Base-by-base conservation (phyloP, 1,140 invertebrate species). In the Meloidogyne chitwoodi region DNA sequence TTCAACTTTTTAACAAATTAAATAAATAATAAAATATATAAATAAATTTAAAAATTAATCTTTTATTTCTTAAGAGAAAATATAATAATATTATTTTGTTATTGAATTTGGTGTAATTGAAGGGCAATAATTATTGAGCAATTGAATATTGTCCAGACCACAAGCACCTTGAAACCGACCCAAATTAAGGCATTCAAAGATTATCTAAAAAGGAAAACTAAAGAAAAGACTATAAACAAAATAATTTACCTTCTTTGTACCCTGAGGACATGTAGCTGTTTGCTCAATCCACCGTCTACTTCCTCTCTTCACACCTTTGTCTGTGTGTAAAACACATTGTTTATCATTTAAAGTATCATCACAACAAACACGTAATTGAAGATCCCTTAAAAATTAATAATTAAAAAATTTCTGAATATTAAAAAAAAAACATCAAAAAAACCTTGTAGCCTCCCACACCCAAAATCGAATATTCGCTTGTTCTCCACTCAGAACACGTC, bases 81-180 rank as follows among this genome's bases (percentile, higher is more conserved):
- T n/a, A 41, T 41, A 41, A 8, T 41, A 8, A 8, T 8, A 66
- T 31, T 66, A 22, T 31, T 22, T 41, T 31, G 65, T 66, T 2
- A 31, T 8, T 41, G 19, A 61, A 31, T 38, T 56, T 64, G 76
- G 64, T 48, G 68, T 77, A 22, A 78, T 62, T 14, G 41, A 67
- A 38, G 80, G 80, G 65, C 81, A 82, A 44, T 82, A 68, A 12
- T 75, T 56, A 56, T 83, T 81, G 69, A 82, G 34, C 56, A 82
- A 44, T 24, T 77, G 67, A 56, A 83, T 78, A 38, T 83, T 83
- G 76, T 83, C 81, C n/a, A 83, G 8, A 19, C 81, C 81, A 68
- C 81, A 83, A 14, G 83, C 81, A 0, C 81, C 81, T 83, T 83
- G 81, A 63, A 74, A 83, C 19, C 63, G 56, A 24, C 81, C 81